Base-by-base conservation (phyloP, 92 coral and sea anemone species). In the Porites cylindrica region DNA sequence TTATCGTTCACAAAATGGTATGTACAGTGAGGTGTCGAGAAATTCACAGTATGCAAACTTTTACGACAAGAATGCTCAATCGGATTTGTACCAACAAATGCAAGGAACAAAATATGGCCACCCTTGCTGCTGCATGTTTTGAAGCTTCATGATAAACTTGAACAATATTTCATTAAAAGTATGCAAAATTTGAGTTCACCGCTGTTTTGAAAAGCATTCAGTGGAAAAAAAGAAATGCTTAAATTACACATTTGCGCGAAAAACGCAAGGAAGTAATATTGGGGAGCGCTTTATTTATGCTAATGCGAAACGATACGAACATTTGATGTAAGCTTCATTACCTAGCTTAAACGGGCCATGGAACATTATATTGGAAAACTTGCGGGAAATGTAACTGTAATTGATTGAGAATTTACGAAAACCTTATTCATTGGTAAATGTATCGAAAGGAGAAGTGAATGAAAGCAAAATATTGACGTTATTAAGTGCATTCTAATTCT, bases 401-500 rank as follows among this genome's bases (percentile, higher is more conserved):
- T 80, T 21, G 1, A 61, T 14, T 14, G 47, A 14, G 18, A 50
- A 21, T 21, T 80, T 51, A 23, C 32, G 10, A 26, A 3, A 8
- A 29, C 43, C n/a, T 0, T 61, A 21, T 80, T 47, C 12, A 50
- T 65, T 11, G 75, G 53, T 51, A 52, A 80, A 67, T 80, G 50
- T 21, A 66, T 16, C 13, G 84, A 79, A 66, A 21, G 64, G 8
- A 19, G 4, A 6, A 10, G 11, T 51, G 19, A 66, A 66, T 51
- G 72, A 52, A 66, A 50, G 63, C 50, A 66, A 80, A 80, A 66
- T 23, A 80, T 50, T 80, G 84, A 66, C 62, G 19, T 51, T 51
- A 66, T 24, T 12, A 78, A 78, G 72, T 64, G 43, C 72, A 43
- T 53, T 63, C 83, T 62, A 79, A 77, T 77, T 77, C 81, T 43